Conservation (phyloP, 2,113 vertebrate species). For the Etheostoma cragini region DNA sequence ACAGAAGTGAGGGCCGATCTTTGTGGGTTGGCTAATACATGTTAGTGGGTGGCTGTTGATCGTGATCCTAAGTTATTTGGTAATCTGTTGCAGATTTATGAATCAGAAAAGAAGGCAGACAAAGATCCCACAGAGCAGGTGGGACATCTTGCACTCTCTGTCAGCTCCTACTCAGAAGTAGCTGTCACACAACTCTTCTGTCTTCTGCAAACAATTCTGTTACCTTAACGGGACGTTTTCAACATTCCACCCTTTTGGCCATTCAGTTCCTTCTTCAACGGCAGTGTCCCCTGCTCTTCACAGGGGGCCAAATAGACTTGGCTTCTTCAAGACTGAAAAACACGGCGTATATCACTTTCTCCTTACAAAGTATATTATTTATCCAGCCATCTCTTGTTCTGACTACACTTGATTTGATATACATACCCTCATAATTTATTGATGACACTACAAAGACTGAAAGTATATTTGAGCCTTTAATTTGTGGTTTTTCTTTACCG, state of each 20-base stretch:
- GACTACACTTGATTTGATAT: not conserved
- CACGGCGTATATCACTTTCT: not conserved
- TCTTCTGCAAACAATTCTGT: slow-evolving; percentile 18
- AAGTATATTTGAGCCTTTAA: slow-evolving; percentile 32
- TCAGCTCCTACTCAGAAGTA: slow-evolving; percentile 57
- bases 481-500: slow-evolving; percentile 8
- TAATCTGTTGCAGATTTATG: slow-evolving; percentile 57
- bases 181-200: slow-evolving; percentile 36
- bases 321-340: slow-evolving; percentile 4
- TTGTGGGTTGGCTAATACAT: slow-evolving; percentile 34
- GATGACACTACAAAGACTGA: slow-evolving; percentile 20
- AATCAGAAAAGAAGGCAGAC: slow-evolving; percentile 65
- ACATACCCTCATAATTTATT: slow-evolving; percentile 11
- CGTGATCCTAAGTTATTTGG: slow-evolving; percentile 51
- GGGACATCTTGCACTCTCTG: slow-evolving; percentile 45
- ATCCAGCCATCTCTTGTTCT: slow-evolving; percentile 6
- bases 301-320: slow-evolving; percentile 14
- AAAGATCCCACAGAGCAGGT: slow-evolving; percentile 57
- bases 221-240: slow-evolving; percentile 54
- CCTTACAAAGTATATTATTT: not conserved
- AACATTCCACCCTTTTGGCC: slow-evolving; percentile 63
- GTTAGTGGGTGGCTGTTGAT: slow-evolving; percentile 61
- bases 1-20: slow-evolving; percentile 40
- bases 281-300: not conserved
- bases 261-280: slow-evolving; percentile 15